These are phyloP conservation scores for Zoroaster sp. DNA, from an alignment of 53 echinoderm and acorn worm species.

Conservation along the genomic window DNA sequence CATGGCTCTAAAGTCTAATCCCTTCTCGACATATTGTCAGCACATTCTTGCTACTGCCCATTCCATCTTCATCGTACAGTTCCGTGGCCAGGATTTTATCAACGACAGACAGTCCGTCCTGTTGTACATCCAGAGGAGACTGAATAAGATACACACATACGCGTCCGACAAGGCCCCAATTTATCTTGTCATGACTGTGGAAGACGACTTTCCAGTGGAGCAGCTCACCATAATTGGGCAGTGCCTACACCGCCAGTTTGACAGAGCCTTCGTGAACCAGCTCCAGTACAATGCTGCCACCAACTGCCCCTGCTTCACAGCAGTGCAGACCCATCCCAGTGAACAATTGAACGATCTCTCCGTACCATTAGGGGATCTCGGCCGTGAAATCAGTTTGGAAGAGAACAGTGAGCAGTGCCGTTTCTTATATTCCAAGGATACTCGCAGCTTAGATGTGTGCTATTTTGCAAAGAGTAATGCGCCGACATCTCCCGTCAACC, in stretches of 20 bases:
- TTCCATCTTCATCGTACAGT: conserved; percentile 43
- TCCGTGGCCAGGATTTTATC: conserved; percentile 10
- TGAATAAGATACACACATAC: conserved; percentile 48
- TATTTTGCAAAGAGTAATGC: background rate
- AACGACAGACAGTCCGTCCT: conserved; percentile 15
- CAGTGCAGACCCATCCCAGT: background rate
- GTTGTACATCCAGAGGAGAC: conserved; percentile 34
- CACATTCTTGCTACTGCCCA: conserved; percentile 55
- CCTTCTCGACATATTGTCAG: conserved; percentile 26
- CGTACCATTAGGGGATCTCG: background rate
- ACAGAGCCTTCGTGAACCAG: conserved; percentile 26
- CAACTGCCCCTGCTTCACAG: conserved; percentile 25
- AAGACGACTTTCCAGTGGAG: background rate
- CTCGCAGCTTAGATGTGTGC: background rate
- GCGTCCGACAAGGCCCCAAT: conserved; percentile 32
- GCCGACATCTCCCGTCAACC: too few relatives aligned
- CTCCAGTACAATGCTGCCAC: conserved; percentile 37
- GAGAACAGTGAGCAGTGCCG: background rate
- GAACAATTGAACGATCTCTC: background rate
- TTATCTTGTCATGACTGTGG: conserved; percentile 20
- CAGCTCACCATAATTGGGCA: conserved; percentile 14
- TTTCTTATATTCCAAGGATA: background rate
- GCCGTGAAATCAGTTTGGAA: background rate
- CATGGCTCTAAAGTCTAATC: conserved; percentile 4
- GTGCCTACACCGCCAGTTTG: background rate